A percentile compares a stretch with the other conserved stretches of the same genome.
phyloP scores from a whole-genome alignment of 2,797 vertebrate genomes.

The Spea hammondii region DNA sequence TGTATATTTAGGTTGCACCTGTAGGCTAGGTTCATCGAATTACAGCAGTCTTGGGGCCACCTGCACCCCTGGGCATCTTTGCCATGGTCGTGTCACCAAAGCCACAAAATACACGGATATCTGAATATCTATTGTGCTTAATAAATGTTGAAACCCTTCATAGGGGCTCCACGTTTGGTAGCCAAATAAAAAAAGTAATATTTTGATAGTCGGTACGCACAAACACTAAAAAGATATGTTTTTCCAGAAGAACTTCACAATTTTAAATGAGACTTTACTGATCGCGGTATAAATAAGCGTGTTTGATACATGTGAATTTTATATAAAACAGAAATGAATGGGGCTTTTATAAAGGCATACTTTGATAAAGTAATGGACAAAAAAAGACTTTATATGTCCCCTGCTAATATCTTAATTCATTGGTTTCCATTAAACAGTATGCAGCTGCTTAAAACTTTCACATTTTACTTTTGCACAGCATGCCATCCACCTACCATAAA shows the following conservation, averaged over 20 bases:
- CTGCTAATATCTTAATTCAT: conserved; percentile 43
- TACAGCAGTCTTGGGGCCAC: too few relatives aligned
- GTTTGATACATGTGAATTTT: conserved; percentile 17
- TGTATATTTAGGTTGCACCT: too few relatives aligned
- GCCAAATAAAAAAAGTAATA: not conserved
- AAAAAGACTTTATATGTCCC: conserved; percentile 19
- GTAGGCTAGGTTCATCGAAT: too few relatives aligned
- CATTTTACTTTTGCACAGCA: conserved; percentile 34
- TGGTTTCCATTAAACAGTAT: conserved; percentile 41
- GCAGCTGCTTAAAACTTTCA: conserved; percentile 39
- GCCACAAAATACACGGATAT: too few relatives aligned
- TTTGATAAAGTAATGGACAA: conserved; percentile 34
- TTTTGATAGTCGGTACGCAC: not conserved
- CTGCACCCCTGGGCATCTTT: too few relatives aligned
- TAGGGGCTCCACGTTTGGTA: not conserved
- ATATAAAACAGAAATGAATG: conserved; percentile 13
- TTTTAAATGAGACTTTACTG: not conserved
- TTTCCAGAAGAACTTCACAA: not conserved
- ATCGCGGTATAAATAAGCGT: conserved; percentile 5
- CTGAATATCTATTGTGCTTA: too few relatives aligned
- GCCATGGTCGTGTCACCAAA: too few relatives aligned
- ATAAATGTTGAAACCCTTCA: not conserved
- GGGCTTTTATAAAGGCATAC: conserved; percentile 5
- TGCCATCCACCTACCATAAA: conserved; percentile 37
- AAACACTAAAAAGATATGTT: not conserved